Conservation (phyloP, 2,888 invertebrate species). For the Mactromeris polynyma region DNA sequence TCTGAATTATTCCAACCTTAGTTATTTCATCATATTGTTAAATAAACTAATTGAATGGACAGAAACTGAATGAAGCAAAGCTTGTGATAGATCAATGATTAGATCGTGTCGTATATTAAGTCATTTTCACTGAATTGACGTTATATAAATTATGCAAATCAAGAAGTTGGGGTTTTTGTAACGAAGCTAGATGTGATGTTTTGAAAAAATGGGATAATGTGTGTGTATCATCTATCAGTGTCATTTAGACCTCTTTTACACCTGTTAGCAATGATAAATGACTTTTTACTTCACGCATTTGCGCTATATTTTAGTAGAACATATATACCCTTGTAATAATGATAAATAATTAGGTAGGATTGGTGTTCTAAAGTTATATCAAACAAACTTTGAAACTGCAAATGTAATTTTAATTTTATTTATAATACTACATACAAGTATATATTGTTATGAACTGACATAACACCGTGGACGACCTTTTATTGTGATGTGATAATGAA, state of each 20-base stretch:
- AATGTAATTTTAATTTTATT: too few species aligned
- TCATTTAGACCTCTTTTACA: conserved; percentile 24
- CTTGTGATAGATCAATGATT: background rate
- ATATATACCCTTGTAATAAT: background rate
- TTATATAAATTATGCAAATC: conserved; percentile 41
- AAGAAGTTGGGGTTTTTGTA: background rate
- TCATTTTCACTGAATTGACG: background rate
- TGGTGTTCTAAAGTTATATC: background rate
- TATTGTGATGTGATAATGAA: too few species aligned
- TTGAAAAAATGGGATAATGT: conserved; percentile 16
- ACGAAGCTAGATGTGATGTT: conserved; percentile 16
- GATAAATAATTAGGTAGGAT: background rate
- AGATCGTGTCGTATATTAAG: background rate
- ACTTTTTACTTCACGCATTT: background rate
- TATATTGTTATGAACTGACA: too few species aligned
- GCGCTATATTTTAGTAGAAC: background rate
- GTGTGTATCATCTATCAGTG: conserved; percentile 33
- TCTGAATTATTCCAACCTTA: background rate
- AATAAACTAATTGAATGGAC: background rate
- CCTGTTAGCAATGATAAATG: conserved; percentile 42
- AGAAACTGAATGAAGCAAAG: background rate
- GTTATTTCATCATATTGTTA: conserved; percentile 2
- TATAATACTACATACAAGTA: too few species aligned
- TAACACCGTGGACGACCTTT: too few species aligned
- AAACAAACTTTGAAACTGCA: background rate